Conservation (phyloP, 2,797 vertebrate species). For the Sphaeramia orbicularis region DNA sequence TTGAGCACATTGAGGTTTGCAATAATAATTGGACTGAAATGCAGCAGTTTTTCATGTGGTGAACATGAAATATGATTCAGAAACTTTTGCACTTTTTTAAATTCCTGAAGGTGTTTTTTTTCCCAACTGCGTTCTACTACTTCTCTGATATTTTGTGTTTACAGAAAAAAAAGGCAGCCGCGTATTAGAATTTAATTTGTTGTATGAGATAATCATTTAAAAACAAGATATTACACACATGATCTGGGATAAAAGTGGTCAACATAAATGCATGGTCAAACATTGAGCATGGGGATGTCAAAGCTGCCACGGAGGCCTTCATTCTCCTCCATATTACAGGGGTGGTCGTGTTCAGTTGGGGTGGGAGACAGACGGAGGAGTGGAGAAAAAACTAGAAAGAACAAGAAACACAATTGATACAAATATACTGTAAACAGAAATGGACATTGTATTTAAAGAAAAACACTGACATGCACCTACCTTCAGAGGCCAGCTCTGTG, state of each 20-base stretch:
- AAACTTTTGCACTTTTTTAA: no score
- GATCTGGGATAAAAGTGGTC: not conserved
- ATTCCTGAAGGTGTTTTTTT: no score
- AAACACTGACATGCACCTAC: constrained; percentile 72
- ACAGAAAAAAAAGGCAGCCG: no score
- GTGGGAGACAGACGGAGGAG: constrained; percentile 88
- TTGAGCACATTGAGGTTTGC: no score
- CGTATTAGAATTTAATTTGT: constrained; percentile 37
- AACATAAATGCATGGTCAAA: constrained; percentile 81
- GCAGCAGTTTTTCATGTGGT: no score
- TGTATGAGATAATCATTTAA: constrained; percentile 19
- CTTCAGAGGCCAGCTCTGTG: constrained; percentile 91
- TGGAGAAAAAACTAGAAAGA: constrained; percentile 89
- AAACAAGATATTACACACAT: constrained; percentile 33
- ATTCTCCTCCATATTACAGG: constrained; percentile 90
- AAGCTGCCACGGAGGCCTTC: constrained; percentile 93
- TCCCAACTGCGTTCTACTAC: no score
- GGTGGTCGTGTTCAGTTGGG: constrained; percentile 90
- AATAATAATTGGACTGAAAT: no score
- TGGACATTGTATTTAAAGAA: not conserved
- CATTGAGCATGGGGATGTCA: constrained; percentile 91
- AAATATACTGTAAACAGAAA: not conserved
- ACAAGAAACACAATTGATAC: constrained; percentile 14
- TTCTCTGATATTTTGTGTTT: no score
- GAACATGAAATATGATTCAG: no score